Evolutionary conservation across 2,888 invertebrate species (phyloP).

Genomic region (Caenorhabditis virilis): DNA sequence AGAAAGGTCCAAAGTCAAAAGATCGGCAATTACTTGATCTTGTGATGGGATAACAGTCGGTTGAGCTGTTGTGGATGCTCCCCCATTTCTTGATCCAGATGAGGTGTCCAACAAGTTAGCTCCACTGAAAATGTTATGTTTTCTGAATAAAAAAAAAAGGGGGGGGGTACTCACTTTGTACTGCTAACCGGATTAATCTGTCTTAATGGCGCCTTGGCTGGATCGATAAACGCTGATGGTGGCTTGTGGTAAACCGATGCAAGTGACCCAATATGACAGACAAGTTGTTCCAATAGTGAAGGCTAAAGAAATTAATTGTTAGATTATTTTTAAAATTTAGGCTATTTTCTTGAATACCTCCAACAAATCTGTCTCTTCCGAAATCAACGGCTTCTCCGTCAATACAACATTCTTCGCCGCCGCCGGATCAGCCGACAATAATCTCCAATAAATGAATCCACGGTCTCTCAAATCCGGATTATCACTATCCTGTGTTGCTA

Average conservation of each 20-base stretch:
- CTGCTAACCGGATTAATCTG: slow-evolving; percentile 31
- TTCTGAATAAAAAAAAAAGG: background rate
- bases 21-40: slow-evolving; percentile 93
- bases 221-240: slow-evolving; percentile 96
- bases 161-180: background rate
- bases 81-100: slow-evolving; percentile 15
- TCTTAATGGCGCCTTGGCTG: slow-evolving; percentile 70
- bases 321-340: background rate
- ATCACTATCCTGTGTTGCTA: slow-evolving; percentile 80
- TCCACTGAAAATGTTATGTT: slow-evolving; percentile 22
- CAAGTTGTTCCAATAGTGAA: slow-evolving; percentile 92
- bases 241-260: slow-evolving; percentile 99
- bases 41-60: slow-evolving; percentile 74
- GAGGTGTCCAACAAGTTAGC: slow-evolving; percentile 21
- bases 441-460: slow-evolving; percentile 98
- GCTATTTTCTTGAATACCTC: slow-evolving; percentile 2
- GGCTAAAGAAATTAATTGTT: slow-evolving; percentile 75
- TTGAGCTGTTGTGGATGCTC: too few relatives aligned
- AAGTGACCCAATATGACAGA: slow-evolving; percentile 92
- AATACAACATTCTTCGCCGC: slow-evolving; percentile 96
- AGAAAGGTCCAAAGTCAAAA: slow-evolving; percentile 93
- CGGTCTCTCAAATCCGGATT: slow-evolving; percentile 97
- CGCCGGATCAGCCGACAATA: slow-evolving; percentile 96
- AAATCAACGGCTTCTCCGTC: slow-evolving; percentile 97
- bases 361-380: slow-evolving; percentile 74